Base-by-base conservation (phyloP, 2,797 vertebrate genomes). In the Onychomys leucogaster region DNA sequence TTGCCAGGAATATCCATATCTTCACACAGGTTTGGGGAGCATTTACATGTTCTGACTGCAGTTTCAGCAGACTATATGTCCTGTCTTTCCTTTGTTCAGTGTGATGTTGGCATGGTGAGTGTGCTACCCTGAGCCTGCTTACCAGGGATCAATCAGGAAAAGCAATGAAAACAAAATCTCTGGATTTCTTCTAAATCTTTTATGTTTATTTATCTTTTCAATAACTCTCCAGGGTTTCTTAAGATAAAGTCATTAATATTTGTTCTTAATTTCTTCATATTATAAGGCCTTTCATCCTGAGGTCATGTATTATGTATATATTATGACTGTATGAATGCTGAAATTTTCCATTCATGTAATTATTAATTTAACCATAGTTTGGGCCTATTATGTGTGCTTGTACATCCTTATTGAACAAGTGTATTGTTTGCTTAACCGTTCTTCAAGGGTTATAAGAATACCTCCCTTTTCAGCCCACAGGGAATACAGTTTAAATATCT, bases 31-130 rank as follows among this genome's bases (percentile, higher is more conserved):
- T 55, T 55, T 55, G 52, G 52, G 52, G 52, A 55, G 16, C 3
- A 41, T 67, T 34, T 10, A 43, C 78, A 19, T 12, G 8, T 27
- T 78, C 59, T 65, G 32, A 73, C 25, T 76, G 41, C 7, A 69
- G 41, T 2, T 16, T 49, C 12, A 37, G 16, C 59, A 7, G 37
- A 0, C 1, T 49, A n/a, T 10, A 21, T 0, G 25, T 63, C 67
- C 61, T 34, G 52, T 21, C 5, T 8, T 49, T n/a, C 29, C 23
- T 32, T 71, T 27, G 5, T 37, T 17, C 77, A 65, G 14, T 69
- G 29, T 6, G 49, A 65, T 52, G 1, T 61, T 86, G 23, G 41
- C 86, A 73, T 55, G 52, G 14, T 55, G 65, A 65, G 2, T n/a
- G 21, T 71, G 46, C 63, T 71, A 8, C 34, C 57, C 57, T 76